phyloP scores from a whole-genome alignment of 2,797 vertebrate genomes.

The Gambusia yucatana region DNA sequence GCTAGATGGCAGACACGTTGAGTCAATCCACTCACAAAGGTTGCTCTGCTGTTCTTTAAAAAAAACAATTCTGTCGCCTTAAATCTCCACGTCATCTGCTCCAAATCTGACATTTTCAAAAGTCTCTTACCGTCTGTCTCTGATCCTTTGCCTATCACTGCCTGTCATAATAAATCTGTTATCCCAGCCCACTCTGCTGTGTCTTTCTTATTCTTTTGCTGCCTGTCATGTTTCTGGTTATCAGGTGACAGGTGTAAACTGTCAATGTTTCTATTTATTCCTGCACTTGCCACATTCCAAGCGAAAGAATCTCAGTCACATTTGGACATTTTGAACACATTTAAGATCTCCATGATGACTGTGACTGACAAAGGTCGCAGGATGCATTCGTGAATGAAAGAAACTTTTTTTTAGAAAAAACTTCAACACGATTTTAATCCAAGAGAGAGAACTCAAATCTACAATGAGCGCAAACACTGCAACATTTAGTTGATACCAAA shows the following conservation, averaged over 20 bases:
- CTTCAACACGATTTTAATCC: not conserved
- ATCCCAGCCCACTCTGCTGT: slow-evolving; percentile 35
- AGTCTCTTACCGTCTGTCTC: slow-evolving; percentile 27
- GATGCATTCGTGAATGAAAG: not conserved
- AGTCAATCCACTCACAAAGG: slow-evolving; percentile 23
- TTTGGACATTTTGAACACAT: slow-evolving; percentile 7
- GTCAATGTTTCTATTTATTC: slow-evolving; percentile 36
- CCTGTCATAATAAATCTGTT: slow-evolving; percentile 39
- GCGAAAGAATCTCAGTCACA: not conserved
- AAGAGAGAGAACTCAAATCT: not conserved
- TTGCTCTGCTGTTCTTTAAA: slow-evolving; percentile 20
- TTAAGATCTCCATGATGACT: not conserved
- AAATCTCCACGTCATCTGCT: slow-evolving; percentile 27
- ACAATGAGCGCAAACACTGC: not conserved
- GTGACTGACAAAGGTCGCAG: not conserved
- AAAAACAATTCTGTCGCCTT: slow-evolving; percentile 19
- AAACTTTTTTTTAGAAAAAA: not conserved
- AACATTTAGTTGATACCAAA: not conserved
- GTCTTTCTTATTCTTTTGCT: slow-evolving; percentile 21
- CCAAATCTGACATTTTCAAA: slow-evolving; percentile 33
- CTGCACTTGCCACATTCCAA: slow-evolving; percentile 17
- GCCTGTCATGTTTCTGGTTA: slow-evolving; percentile 15
- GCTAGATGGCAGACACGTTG: slow-evolving; percentile 5
- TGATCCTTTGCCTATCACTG: slow-evolving; percentile 42
- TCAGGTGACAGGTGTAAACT: slow-evolving; percentile 46